Base-by-base conservation (phyloP, 2,888 invertebrate genomes). In the Aphrophora alni region DNA sequence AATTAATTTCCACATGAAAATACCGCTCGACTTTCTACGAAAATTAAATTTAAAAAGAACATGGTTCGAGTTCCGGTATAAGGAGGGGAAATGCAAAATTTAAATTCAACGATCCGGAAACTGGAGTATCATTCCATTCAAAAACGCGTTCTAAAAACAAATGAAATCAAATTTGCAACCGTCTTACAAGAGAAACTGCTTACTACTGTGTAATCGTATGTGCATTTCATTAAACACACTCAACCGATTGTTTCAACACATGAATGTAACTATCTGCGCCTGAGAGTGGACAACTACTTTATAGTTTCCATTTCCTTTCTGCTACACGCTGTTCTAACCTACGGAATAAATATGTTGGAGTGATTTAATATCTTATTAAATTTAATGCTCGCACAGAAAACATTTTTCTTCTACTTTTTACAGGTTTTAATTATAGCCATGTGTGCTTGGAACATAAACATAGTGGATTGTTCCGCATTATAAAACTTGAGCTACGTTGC, bases 171-270 rank as follows among this genome's bases (percentile, higher is more conserved):
- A 59, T 59, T 21, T n/a, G 17, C 59, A 2, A 21, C 4, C 21
- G 59, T 33, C 21, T 59, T 21, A 21, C 21, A 21, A 21, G 0
- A 21, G 59, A 21, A 59, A 59, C 59, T 2, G 59, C 10, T 59
- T 59, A 4, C 1, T 8, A 59, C 4, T 59, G 59, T 59, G 59
- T 59, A 59, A 59, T 59, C 4, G 59, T 59, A 59, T 59, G 59
- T 59, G 59, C 59, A 59, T 59, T 59, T 59, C 59, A 59, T 59
- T 59, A 59, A n/a, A 59, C 59, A 59, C 59, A 7, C 59, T 59
- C 21, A 8, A 59, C 59, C 59, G 59, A 59, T 59, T 59, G 59
- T 59, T 59, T 59, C 59, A 59, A 59, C 59, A 59, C 59, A 21
- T 21, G 3, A 59, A 59, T 59, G 59, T n/a, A 59, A 59, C 59